Conservation (phyloP, 2,797 vertebrate genomes). For the Crypturellus tataupa region DNA sequence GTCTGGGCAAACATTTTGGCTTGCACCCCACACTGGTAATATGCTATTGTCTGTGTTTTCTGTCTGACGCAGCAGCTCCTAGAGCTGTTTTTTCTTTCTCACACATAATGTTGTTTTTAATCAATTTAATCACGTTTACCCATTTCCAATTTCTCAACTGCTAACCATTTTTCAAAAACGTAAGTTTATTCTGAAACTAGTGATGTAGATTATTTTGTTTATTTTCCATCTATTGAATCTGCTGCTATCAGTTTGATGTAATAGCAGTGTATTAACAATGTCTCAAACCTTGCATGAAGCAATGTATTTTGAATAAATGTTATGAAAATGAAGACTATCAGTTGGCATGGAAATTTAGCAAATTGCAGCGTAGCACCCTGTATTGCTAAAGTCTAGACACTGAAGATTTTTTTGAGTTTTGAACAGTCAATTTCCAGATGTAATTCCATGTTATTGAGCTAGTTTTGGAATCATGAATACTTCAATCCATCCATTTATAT, state of each 20-base stretch:
- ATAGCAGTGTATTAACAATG: not conserved
- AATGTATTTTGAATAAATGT: slow-evolving; percentile 12
- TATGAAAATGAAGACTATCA: slow-evolving; percentile 34
- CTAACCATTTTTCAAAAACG: not conserved
- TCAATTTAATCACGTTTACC: slow-evolving; percentile 9
- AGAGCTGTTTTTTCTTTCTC: slow-evolving; percentile 44
- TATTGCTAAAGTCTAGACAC: slow-evolving; percentile 26
- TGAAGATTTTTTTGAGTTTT: slow-evolving; percentile 12
- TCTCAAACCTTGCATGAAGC: not conserved
- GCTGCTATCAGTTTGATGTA: slow-evolving; percentile 17
- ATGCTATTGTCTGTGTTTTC: slow-evolving; percentile 65
- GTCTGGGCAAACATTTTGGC: slow-evolving; percentile 61
- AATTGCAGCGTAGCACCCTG: not conserved
- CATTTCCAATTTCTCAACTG: not conserved
- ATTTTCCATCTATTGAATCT: slow-evolving; percentile 41
- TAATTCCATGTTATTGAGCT: not conserved
- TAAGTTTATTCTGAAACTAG: not conserved
- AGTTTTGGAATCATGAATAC: not conserved
- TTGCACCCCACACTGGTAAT: slow-evolving; percentile 5
- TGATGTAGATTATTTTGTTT: slow-evolving; percentile 8
- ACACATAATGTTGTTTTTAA: slow-evolving; percentile 40
- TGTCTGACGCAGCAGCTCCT: slow-evolving; percentile 53
- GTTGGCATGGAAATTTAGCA: not conserved
- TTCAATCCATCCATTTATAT: not conserved
- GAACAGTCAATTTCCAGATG: slow-evolving; percentile 14